Conservation (phyloP, 2,113 vertebrate species). For the Meleagris gallopavo region DNA sequence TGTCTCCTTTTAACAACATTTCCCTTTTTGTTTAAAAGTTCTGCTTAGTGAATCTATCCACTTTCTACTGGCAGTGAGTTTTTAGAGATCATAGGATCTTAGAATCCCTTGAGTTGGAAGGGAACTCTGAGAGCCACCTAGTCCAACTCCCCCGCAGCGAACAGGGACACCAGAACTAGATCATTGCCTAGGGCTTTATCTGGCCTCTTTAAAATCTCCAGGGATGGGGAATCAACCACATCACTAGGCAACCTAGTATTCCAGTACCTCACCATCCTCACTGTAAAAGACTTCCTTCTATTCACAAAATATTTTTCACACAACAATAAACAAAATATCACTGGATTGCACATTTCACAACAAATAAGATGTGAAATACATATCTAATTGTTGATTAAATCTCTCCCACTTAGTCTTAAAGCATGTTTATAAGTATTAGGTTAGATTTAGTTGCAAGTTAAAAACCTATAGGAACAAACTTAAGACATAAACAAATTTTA, state of each 20-base stretch:
- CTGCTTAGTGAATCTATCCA: neutral
- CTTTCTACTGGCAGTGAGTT: neutral
- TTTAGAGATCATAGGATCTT: neutral
- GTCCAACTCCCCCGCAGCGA: too few species aligned
- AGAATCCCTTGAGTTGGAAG: too few species aligned
- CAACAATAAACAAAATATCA: neutral
- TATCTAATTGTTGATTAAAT: neutral
- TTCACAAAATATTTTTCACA: neutral
- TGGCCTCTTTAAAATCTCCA: too few species aligned
- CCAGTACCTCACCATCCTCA: too few species aligned
- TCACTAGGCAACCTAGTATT: too few species aligned
- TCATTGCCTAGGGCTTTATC: too few species aligned
- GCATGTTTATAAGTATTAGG: neutral
- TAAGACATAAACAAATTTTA: neutral
- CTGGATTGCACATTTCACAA: neutral
- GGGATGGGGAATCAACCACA: too few species aligned
- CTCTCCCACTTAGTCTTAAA: neutral
- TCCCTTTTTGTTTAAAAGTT: neutral
- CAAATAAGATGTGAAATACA: neutral
- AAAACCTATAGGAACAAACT: neutral
- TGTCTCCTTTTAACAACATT: neutral
- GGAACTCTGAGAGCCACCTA: too few species aligned
- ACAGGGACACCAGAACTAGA: too few species aligned
- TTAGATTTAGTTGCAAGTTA: neutral
- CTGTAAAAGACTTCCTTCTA: too few species aligned